A percentile compares a stretch with the other conserved stretches of the same genome.
These are phyloP conservation scores for Orchesellides sinensis DNA, from an alignment of 2,888 invertebrate species.

Conservation along the genomic window DNA sequence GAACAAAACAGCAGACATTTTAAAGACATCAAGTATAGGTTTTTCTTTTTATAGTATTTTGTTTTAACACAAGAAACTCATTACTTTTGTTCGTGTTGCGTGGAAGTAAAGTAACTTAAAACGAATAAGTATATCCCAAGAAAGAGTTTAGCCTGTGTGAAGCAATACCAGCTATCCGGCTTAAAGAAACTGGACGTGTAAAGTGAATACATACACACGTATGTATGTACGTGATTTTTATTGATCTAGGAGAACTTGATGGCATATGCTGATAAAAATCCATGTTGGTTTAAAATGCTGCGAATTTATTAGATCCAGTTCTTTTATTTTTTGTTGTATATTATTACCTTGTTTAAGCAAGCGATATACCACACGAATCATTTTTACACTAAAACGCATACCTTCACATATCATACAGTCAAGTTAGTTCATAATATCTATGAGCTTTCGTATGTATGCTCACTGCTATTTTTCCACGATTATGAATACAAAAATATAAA, in stretches of 20 bases:
- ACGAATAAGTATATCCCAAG: slow-evolving; percentile 13
- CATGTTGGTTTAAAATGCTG: slow-evolving; percentile 34
- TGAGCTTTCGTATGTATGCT: too few species aligned
- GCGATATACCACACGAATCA: too few species aligned
- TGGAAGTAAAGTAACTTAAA: background rate
- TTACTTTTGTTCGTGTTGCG: slow-evolving; percentile 41
- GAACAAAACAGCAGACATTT: slow-evolving; percentile 1
- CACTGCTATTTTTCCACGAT: too few species aligned
- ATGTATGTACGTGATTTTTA: slow-evolving; percentile 23
- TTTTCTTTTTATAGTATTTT: slow-evolving; percentile 43
- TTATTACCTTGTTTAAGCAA: too few species aligned
- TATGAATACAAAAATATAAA: too few species aligned
- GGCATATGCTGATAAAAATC: slow-evolving; percentile 39
- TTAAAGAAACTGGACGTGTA: background rate
- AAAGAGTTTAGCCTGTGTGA: background rate
- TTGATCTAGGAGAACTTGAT: slow-evolving; percentile 48
- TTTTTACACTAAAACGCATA: too few species aligned
- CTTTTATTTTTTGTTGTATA: too few species aligned
- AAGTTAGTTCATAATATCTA: too few species aligned
- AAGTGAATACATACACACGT: background rate
- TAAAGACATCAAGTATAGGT: slow-evolving; percentile 2
- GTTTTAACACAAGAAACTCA: slow-evolving; percentile 51
- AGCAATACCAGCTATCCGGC: background rate
- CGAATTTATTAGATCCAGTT: slow-evolving; percentile 32
- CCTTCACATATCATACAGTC: too few species aligned